Base-by-base conservation (phyloP, 2,888 invertebrate genomes). In the Psococerastis gibbosa region DNA sequence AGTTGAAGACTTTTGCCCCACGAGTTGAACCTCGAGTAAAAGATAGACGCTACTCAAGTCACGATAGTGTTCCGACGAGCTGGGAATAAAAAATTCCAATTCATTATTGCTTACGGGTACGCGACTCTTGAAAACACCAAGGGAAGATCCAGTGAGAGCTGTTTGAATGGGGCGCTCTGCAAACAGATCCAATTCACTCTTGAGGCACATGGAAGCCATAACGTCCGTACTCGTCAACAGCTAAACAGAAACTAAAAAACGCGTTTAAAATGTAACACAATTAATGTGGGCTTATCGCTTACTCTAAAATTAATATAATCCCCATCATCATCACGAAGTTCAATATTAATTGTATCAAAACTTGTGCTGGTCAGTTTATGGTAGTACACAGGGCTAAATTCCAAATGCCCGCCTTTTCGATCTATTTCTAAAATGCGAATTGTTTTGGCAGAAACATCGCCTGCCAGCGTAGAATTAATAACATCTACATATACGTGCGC, bases 401-500 rank as follows among this genome's bases (percentile, higher is more conserved):
- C 11, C 6, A 27, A 9, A 27, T 27, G 27, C 8, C 27, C 27
- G 27, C 27, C 27, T 27, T 27, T 27, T 11, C 27, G 27, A 27
- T 27, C 27, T 27, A 27, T 9, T 27, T 27, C 8, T 9, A 11
- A 6, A 27, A 27, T 27, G 6, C 27, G 3, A 5, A 38, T 17
- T 18, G 17, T 38, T 17, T 17, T 38, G 3, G 6, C 20, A 3
- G 20, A 38, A 38, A 38, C 17, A 38, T 34, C 35, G 35, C 16
- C 35, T 20, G 22, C 15, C 18, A 38, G 20, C n/a, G 20, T 13
- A 17, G 18, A 38, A 16, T 38, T 20, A 16, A 38, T 52, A 27
- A 27, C 11, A 27, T 27, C 27, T 9, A 27, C 27, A 27, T 27
- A 27, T 9, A 27, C 13, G 9, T 45, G n/a, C 11, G 27, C 23